Conservation (phyloP, 2,113 vertebrate genomes). For the Alectura lathami region DNA sequence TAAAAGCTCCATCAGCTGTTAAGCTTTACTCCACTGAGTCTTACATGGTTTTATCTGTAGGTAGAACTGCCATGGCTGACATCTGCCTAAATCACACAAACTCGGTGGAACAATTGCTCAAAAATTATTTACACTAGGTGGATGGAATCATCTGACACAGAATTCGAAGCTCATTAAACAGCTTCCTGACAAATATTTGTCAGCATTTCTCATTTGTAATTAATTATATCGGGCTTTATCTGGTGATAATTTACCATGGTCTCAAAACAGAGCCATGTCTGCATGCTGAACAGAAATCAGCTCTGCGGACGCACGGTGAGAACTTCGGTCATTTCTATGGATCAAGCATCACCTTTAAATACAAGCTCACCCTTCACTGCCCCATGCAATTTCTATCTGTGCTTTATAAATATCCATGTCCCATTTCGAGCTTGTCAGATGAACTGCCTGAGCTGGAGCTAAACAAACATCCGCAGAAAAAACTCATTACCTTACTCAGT, state of each 20-base stretch:
- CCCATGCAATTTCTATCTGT: background rate
- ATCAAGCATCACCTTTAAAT: slow-evolving; percentile 18
- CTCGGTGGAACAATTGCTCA: slow-evolving; percentile 34
- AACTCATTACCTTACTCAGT: slow-evolving; percentile 32
- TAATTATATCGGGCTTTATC: slow-evolving; percentile 57
- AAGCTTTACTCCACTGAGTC: background rate
- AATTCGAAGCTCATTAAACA: slow-evolving; percentile 54
- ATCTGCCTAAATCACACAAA: slow-evolving; percentile 50
- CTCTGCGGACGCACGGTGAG: background rate
- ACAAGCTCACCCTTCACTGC: background rate
- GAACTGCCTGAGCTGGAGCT: slow-evolving; percentile 14
- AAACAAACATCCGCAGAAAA: slow-evolving; percentile 51
- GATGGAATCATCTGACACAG: slow-evolving; percentile 54
- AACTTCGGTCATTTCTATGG: background rate
- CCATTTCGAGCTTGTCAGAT: slow-evolving; percentile 44
- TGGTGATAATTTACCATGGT: slow-evolving; percentile 6
- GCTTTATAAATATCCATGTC: slow-evolving; percentile 39
- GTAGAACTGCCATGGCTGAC: background rate
- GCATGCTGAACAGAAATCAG: slow-evolving; percentile 16
- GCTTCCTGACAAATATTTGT: slow-evolving; percentile 61
- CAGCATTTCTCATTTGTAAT: slow-evolving; percentile 65
- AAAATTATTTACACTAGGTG: slow-evolving; percentile 64
- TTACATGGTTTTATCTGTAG: background rate
- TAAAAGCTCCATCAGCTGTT: background rate
- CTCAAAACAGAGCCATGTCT: slow-evolving; percentile 24